These are phyloP conservation scores for Peromyscus melanophrys DNA, from an alignment of 2,797 vertebrate genomes.

Conservation along the genomic window DNA sequence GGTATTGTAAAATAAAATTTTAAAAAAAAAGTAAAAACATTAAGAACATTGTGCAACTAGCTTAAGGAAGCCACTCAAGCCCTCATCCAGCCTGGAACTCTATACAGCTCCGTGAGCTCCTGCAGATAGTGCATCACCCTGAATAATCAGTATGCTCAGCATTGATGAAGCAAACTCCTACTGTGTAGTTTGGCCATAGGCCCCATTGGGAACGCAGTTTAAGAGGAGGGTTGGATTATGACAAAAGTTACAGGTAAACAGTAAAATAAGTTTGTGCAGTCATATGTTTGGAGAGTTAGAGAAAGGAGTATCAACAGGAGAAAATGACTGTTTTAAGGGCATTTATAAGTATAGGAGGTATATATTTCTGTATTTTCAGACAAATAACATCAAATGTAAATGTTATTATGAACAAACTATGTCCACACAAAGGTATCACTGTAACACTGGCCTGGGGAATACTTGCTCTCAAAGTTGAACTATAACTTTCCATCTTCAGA, in stretches of 20 bases:
- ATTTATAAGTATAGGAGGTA: slow-evolving; percentile 34
- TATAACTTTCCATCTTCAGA: slow-evolving; percentile 52
- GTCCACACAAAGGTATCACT: neutral
- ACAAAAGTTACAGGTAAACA: neutral
- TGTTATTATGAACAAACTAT: slow-evolving; percentile 20
- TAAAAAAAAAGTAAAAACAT: neutral
- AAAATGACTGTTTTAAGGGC: slow-evolving; percentile 21
- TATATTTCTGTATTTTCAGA: slow-evolving; percentile 46
- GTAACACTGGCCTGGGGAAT: neutral
- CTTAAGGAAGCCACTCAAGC: neutral
- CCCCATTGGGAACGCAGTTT: slow-evolving; percentile 11
- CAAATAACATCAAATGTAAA: slow-evolving; percentile 72
- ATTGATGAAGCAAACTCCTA: neutral
- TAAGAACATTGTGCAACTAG: neutral
- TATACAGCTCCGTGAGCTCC: neutral
- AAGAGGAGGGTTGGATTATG: neutral
- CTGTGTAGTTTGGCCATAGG: neutral
- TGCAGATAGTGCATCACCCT: neutral
- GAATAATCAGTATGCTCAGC: slow-evolving; percentile 15
- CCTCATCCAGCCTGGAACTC: neutral
- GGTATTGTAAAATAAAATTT: no score
- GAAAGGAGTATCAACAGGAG: slow-evolving; percentile 8
- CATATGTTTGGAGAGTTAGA: slow-evolving; percentile 18
- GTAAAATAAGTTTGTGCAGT: neutral
- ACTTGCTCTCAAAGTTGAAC: slow-evolving; percentile 44